Conservation (phyloP, 2,113 vertebrate species). For the Ptyas mucosa region DNA sequence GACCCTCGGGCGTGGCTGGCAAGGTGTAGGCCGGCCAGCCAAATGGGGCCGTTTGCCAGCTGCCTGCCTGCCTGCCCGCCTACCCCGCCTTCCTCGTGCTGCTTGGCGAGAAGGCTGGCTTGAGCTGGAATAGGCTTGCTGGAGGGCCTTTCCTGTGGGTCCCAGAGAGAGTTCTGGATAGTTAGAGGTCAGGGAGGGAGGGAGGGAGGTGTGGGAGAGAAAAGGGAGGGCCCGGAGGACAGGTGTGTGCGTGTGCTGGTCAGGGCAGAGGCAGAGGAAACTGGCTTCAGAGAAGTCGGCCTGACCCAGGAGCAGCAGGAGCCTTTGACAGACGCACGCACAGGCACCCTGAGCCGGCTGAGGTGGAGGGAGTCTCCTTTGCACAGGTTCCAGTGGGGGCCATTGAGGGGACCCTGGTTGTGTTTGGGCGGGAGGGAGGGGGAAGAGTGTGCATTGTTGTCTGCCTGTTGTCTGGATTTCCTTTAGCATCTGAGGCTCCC, state of each 20-base stretch:
- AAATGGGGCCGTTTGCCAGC: not conserved
- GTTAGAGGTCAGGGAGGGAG: slow-evolving; percentile 9
- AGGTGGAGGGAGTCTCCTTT: not conserved
- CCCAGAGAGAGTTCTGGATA: not conserved
- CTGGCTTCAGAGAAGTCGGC: not conserved
- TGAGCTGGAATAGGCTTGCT: not conserved
- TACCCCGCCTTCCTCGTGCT: not conserved
- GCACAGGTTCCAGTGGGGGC: not conserved
- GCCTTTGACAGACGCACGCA: fast-evolving
- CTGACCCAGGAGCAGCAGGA: not conserved
- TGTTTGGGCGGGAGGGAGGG: fast-evolving
- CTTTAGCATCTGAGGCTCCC: not conserved
- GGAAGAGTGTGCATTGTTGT: not conserved
- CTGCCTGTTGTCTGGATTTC: not conserved
- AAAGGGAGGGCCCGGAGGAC: not conserved
- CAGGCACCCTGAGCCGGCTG: not conserved
- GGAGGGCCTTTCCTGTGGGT: not conserved
- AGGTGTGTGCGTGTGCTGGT: not conserved
- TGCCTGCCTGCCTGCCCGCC: not conserved
- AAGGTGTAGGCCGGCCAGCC: not conserved
- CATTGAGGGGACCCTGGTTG: not conserved
- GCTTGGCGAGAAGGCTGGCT: not conserved
- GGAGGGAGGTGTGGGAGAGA: not conserved
- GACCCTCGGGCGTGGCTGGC: not conserved
- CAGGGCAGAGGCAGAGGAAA: not conserved